Conservation (phyloP, 2,797 vertebrate species). For the Anabas testudineus region DNA sequence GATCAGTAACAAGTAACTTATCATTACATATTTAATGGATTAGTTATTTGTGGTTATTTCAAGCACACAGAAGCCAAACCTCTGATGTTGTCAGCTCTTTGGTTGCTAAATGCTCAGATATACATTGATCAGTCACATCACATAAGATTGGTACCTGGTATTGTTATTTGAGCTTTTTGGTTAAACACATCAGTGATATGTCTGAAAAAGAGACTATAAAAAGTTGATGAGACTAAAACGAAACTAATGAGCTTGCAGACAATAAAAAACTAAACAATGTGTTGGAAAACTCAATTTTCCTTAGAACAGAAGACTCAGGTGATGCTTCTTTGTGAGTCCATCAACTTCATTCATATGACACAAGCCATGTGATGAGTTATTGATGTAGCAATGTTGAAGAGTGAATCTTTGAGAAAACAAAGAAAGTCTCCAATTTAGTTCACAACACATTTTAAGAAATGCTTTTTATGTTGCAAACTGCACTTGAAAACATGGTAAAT, state of each 20-base stretch:
- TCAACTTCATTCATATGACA: not conserved
- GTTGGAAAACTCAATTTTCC: no score
- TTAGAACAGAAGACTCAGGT: no score
- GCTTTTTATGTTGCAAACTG: not conserved
- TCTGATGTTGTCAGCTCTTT: not conserved
- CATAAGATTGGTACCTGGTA: no score
- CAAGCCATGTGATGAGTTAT: not conserved
- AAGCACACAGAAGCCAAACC: not conserved
- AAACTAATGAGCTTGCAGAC: not conserved
- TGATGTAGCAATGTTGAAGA: not conserved
- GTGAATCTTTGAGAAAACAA: not conserved
- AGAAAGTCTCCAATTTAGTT: not conserved
- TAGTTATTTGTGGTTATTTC: not conserved
- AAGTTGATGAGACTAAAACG: conserved; percentile 10
- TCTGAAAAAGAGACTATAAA: conserved; percentile 6
- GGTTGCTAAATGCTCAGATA: not conserved
- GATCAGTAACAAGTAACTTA: not conserved
- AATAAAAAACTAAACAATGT: conserved; percentile 2
- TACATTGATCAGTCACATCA: not conserved
- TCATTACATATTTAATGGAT: not conserved
- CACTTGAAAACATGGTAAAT: not conserved
- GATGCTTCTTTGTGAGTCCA: not conserved
- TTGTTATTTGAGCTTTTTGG: no score
- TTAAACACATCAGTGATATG: conserved; percentile 15
- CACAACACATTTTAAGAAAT: not conserved